A percentile compares a stretch with the other conserved stretches of the same genome.
Evolutionary conservation across 2,113 vertebrate genomes (phyloP).

Genomic region (Poicephalus meyeri): DNA sequence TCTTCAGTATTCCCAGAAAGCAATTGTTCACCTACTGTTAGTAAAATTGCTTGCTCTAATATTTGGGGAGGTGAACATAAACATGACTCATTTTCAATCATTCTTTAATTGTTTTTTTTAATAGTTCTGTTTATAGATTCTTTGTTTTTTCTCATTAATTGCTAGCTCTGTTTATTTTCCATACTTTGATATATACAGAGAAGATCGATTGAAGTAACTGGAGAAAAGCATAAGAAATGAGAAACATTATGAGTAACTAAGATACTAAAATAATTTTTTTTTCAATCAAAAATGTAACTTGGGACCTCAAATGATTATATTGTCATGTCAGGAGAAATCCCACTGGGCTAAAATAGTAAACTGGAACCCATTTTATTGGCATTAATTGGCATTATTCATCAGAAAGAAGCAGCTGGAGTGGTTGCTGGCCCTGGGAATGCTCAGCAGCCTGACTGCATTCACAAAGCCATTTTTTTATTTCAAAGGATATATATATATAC

Average conservation of each 20-base stretch:
- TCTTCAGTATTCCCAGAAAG: not conserved
- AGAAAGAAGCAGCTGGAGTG: not conserved
- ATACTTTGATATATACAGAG: not conserved
- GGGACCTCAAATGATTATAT: not conserved
- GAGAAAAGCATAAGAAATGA: not conserved
- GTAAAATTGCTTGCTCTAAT: not conserved
- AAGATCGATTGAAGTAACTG: not conserved
- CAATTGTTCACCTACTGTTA: not conserved
- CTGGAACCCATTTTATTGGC: not conserved
- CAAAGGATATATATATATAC: not conserved
- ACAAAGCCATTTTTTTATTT: not conserved
- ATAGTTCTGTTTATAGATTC: not conserved
- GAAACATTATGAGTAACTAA: not conserved
- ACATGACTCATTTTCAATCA: not conserved
- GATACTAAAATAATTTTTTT: not conserved
- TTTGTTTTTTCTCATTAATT: conserved; percentile 13
- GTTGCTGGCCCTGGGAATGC: not conserved
- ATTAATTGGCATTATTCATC: not conserved
- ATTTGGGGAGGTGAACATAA: not conserved
- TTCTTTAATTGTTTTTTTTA: not conserved
- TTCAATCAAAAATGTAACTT: not conserved
- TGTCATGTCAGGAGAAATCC: not conserved
- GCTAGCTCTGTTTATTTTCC: not conserved
- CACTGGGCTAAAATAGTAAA: not conserved
- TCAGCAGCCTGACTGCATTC: not conserved